Evolutionary conservation across 2,797 vertebrate species (phyloP).

Genomic region (Nyctibius grandis): DNA sequence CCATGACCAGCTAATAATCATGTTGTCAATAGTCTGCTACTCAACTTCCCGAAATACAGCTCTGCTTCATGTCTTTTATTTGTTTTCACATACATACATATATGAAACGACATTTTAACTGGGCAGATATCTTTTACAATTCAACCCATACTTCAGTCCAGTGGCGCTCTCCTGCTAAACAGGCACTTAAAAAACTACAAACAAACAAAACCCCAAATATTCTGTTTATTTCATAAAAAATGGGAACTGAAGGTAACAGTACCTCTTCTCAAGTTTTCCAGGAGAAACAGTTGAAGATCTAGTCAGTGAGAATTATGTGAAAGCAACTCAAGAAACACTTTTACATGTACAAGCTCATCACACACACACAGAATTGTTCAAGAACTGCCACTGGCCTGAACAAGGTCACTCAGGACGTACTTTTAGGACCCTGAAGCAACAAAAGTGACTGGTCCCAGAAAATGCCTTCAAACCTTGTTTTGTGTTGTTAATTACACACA

Average conservation of each 20-base stretch:
- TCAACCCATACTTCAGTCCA: neutral
- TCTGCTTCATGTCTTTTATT: neutral
- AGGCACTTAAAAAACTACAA: neutral
- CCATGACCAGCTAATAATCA: neutral
- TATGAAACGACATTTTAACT: neutral
- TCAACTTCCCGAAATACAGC: neutral
- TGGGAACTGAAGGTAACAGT: neutral
- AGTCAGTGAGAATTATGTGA: neutral
- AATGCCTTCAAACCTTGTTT: neutral
- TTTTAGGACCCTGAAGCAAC: neutral
- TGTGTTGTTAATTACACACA: neutral
- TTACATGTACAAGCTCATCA: neutral
- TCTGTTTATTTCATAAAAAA: neutral
- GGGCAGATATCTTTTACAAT: neutral
- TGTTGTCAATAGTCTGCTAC: neutral
- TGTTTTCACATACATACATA: neutral
- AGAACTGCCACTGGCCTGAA: neutral
- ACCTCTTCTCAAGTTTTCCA: neutral
- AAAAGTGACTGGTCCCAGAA: neutral
- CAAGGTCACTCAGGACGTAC: neutral
- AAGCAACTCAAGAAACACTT: neutral
- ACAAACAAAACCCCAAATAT: neutral
- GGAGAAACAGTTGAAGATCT: accelerated
- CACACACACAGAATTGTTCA: neutral
- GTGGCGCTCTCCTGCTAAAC: neutral